A percentile compares a stretch with the other conserved stretches of the same genome.
phyloP scores from a whole-genome alignment of 2,113 vertebrate species.

The Campylomormyrus numenius region DNA sequence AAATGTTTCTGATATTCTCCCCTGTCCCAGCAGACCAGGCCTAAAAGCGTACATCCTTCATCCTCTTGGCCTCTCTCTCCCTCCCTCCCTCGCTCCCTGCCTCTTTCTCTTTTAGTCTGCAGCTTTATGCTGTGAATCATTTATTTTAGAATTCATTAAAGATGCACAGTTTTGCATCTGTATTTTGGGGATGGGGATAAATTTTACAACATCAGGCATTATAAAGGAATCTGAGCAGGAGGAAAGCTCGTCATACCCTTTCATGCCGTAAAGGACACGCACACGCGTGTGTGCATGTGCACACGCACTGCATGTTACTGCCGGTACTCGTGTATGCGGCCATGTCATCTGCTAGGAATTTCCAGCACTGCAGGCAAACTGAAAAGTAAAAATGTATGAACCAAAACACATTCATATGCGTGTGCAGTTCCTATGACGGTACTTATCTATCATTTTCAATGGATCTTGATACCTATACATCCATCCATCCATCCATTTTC shows the following conservation, averaged over 20 bases:
- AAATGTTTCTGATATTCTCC: constrained; percentile 12
- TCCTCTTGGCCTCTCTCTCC: background rate
- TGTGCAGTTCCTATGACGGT: background rate
- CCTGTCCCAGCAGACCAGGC: constrained; percentile 31
- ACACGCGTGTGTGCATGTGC: background rate
- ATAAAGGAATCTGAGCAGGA: background rate
- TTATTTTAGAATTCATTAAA: constrained; percentile 48
- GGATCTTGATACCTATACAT: background rate
- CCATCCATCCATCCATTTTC: too few species aligned
- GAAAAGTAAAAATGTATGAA: background rate
- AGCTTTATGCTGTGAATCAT: constrained; percentile 49
- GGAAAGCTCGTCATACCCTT: background rate
- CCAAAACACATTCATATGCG: background rate
- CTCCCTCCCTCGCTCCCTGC: background rate
- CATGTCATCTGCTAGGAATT: background rate
- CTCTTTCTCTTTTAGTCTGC: constrained; percentile 22
- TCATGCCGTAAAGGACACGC: background rate
- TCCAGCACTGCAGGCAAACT: background rate
- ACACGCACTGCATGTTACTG: background rate
- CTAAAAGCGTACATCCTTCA: constrained; percentile 34
- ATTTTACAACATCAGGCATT: constrained; percentile 15
- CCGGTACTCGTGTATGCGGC: background rate
- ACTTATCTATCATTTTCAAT: background rate
- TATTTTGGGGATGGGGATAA: constrained; percentile 34
- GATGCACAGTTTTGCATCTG: constrained; percentile 44